A percentile compares a stretch with the other conserved stretches of the same genome.
Conservation (phyloP, 2,888 invertebrate species). For the Andrena fulva region DNA sequence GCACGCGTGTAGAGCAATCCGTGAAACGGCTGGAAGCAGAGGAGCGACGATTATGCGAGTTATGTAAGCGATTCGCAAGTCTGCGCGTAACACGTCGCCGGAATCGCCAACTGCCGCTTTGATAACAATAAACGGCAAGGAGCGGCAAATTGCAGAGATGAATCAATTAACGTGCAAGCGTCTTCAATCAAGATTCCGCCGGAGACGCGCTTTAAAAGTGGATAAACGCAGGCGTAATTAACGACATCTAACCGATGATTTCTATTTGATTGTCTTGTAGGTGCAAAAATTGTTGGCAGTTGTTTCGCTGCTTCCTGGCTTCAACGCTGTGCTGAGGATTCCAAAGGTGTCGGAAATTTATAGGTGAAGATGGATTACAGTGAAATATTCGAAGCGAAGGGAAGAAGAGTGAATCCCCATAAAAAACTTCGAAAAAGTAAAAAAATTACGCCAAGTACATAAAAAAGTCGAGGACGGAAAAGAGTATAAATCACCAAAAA, state of each 20-base stretch:
- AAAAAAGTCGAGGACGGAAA: too few relatives aligned
- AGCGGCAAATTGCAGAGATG: conserved; percentile 8
- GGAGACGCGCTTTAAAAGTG: neutral
- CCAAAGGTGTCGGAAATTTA: too few relatives aligned
- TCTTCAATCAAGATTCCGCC: conserved; percentile 6
- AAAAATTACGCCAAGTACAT: too few relatives aligned
- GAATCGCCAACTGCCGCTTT: conserved; percentile 30
- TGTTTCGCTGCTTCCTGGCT: neutral
- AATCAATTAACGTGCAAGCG: conserved; percentile 8
- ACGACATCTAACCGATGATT: neutral
- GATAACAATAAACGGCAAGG: conserved; percentile 36
- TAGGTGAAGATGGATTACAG: too few relatives aligned
- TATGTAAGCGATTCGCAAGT: conserved; percentile 67
- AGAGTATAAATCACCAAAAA: too few relatives aligned
- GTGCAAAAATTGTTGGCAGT: neutral
- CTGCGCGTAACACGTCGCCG: conserved; percentile 30
- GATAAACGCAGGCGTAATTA: neutral
- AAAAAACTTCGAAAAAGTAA: too few relatives aligned
- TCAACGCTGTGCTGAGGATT: too few relatives aligned
- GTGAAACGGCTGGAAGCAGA: conserved; percentile 44
- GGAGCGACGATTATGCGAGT: conserved; percentile 62
- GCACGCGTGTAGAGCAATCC: conserved; percentile 35
- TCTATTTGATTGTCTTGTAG: neutral
- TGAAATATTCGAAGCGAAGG: too few relatives aligned
- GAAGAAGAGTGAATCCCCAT: too few relatives aligned